A percentile compares a stretch with the other conserved stretches of the same genome.
phyloP scores from a whole-genome alignment of 2,797 vertebrate species.

The Dendrocincla fuliginosa region DNA sequence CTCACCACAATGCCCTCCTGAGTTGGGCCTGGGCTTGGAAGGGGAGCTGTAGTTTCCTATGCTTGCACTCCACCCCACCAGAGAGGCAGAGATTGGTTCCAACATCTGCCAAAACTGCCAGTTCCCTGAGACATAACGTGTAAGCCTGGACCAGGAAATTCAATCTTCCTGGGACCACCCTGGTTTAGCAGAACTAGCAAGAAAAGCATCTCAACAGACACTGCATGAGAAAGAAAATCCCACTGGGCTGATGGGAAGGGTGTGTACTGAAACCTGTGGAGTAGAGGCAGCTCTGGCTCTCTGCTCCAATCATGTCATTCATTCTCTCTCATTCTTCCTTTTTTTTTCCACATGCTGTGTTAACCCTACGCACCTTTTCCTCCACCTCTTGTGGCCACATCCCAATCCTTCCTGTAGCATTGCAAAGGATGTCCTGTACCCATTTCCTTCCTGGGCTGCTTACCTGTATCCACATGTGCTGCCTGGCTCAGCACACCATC shows the following conservation, averaged over 20 bases:
- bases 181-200: not conserved
- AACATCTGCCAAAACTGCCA: not conserved
- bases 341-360: fast-evolving
- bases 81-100: not conserved
- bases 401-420: fast-evolving
- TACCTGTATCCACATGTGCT: not conserved
- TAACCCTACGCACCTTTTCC: not conserved
- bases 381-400: not conserved
- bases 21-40: not conserved
- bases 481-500: not conserved
- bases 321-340: not conserved
- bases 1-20: not conserved
- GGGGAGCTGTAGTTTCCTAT: not conserved
- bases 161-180: not conserved
- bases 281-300: not conserved
- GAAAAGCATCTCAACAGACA: not conserved
- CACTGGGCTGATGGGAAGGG: fast-evolving
- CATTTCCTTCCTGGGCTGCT: not conserved
- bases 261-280: fast-evolving
- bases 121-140: fast-evolving
- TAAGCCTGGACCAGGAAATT: not conserved
- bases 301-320: fast-evolving
- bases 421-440: not conserved
- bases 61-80: not conserved
- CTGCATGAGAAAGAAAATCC: not conserved